Evolutionary conservation across 2,888 invertebrate species (phyloP).

Genomic region (Diplazon laetatorius): DNA sequence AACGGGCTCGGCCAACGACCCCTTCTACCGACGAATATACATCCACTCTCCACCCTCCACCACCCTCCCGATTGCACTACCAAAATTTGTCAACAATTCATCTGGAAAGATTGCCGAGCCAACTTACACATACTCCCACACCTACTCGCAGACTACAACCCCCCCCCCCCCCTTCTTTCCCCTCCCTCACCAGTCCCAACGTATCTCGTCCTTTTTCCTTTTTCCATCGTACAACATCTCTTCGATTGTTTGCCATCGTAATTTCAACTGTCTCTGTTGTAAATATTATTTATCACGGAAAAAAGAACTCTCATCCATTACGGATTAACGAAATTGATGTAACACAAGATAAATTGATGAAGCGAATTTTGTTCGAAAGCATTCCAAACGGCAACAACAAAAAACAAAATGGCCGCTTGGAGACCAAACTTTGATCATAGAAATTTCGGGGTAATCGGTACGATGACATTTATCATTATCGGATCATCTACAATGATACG

Average conservation of each 20-base stretch:
- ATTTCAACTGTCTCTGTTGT: background rate
- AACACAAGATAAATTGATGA: no score
- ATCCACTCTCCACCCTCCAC: constrained; percentile 56
- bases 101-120: constrained; percentile 45
- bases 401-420: no score
- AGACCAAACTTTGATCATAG: no score
- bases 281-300: constrained; percentile 10
- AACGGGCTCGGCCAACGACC: constrained; percentile 63
- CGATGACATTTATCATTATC: no score
- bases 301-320: constrained; percentile 16
- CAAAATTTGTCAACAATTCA: constrained; percentile 54
- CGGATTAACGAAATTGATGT: constrained; percentile 8
- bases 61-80: no score
- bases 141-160: constrained; percentile 39
- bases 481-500: no score
- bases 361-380: no score
- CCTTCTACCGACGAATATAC: constrained; percentile 24
- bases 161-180: no score
- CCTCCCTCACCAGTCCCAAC: background rate
- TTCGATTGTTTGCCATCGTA: constrained; percentile 11
- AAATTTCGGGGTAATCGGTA: no score
- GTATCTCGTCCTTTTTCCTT: constrained; percentile 22
- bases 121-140: constrained; percentile 6
- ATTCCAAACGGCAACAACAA: no score
- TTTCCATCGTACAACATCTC: no score